Percentiles rank a stretch among this genome's conserved stretches.
Evolutionary conservation across 2,113 vertebrate genomes (phyloP).

Genomic region (Ascaphus truei): DNA sequence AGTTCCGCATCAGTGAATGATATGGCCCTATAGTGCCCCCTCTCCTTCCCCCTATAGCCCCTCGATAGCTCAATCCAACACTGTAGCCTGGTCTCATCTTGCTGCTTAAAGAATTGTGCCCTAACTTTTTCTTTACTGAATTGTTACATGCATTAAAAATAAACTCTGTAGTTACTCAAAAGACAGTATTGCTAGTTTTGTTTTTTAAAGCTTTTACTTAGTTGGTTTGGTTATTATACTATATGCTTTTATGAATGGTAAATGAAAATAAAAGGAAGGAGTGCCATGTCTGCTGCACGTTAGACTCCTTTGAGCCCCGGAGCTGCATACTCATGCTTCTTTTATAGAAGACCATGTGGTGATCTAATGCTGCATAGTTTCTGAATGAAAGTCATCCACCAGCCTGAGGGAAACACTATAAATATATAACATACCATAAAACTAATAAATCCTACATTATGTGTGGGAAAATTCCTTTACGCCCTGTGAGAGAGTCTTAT

Average conservation of each 20-base stretch:
- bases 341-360: conserved; percentile 21
- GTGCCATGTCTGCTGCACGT: neutral
- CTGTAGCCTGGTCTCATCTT: no score
- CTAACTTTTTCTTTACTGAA: no score
- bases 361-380: conserved; percentile 30
- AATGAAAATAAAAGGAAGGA: neutral
- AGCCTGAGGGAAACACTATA: neutral
- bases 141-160: no score
- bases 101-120: no score
- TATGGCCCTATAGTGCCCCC: no score
- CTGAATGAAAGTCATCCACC: conserved; percentile 17
- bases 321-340: conserved; percentile 15
- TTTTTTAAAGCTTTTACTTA: no score
- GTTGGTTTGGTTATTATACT: no score
- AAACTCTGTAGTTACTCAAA: no score
- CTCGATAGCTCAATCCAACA: no score
- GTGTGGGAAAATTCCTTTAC: conserved; percentile 1
- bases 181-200: no score
- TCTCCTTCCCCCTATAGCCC: no score
- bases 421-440: conserved; percentile 18
- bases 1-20: no score
- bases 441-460: conserved; percentile 5
- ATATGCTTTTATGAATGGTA: neutral
- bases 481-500: neutral
- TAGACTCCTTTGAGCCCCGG: conserved; percentile 6